Evolutionary conservation across 2,113 vertebrate species (phyloP), one percentile per base, ranked within the genome.

Genomic region (Uria lomvia): DNA sequence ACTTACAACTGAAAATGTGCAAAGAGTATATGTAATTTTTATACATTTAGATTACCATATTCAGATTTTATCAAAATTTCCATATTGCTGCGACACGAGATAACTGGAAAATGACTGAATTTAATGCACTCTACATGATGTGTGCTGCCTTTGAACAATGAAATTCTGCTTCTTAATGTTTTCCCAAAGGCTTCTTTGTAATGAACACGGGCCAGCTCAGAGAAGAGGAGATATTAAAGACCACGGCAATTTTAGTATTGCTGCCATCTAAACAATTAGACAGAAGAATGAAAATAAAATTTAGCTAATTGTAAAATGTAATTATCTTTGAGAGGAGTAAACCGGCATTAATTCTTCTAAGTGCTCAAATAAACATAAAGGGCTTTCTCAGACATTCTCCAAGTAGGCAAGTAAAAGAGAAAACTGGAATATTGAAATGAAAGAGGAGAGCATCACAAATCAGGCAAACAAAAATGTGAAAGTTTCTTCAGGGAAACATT

Each of bases 401-500:
- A 84, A 47, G 52, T 18, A 87, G 67, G 38, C 42, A 79, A 84
- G 47, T 50, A 80, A 79, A 86, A 90, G 34, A 71, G 34, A 87
- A 79, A 94, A 62, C 4, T n/a, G 10, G 10, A 84, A 84, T 84
- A 84, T 88, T 90, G 87, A 90, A 79, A 76, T 43, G 63, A 76
- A 76, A 84, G 67, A 86, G 60, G 17, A 36, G 22, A 90, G 42
- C 42, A 71, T 58, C 90, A 84, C 63, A 92, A 94, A 90, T 80
- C 77, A 92, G 30, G 34, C 45, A 92, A 86, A 95, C 38, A 82
- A 92, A 87, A 77, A 49, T 5, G 36, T 66, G 30, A 34, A 80
- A 78, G n/a, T 66, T 90, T 80, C 82, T 94, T 94, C 30, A 67
- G 95, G 92, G 86, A 92, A 84, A 62, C 34, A 62, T 90, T 94